Evolutionary conservation across 1,140 invertebrate species (phyloP), one percentile per base, ranked within the genome.

Genomic region (Hyphantria cunea): DNA sequence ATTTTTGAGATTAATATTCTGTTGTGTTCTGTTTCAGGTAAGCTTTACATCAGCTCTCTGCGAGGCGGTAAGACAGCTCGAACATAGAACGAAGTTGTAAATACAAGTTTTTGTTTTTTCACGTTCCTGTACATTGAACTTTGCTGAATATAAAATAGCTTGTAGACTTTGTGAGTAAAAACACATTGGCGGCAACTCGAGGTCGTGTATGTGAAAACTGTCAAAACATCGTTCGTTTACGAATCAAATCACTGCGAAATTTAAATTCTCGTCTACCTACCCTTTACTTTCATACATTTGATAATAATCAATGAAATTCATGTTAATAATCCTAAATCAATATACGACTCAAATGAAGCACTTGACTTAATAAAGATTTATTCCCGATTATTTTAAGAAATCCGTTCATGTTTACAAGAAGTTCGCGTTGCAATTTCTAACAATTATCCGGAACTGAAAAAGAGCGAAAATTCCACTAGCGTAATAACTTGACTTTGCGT

Each of bases 101-200:
- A 15, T 49, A 12, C 15, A 39, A 11, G 45, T 32, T 37, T 25
- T 25, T 25, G 37, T 58, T 55, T 58, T 37, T 15, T 33, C 33
- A 58, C 44, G 45, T 58, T 58, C n/a, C n/a, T n/a, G n/a, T 25
- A 58, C 55, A 48, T 58, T 58, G 25, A 31, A 39, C 45, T 31
- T 8, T n/a, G 15, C 13, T 13, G 41, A 12, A 13, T 37, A 12
- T 41, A 12, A 13, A 17, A 12, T 41, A 56, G 44, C 48, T 15
- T 32, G 44, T 58, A 32, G 37, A 39, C 37, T 10, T 2, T 49
- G 33, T 59, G 66, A 62, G 66, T 68, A 52, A 68, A 65, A 74
- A 77, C 74, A 66, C 64, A 54, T 62, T 63, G 55, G 55, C 31
- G 52, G 47, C 48, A n/a, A 62, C 17, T 56, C 56, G 63, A 66